Conservation (phyloP, 2,888 invertebrate genomes). For the Diplazon laetatorius region DNA sequence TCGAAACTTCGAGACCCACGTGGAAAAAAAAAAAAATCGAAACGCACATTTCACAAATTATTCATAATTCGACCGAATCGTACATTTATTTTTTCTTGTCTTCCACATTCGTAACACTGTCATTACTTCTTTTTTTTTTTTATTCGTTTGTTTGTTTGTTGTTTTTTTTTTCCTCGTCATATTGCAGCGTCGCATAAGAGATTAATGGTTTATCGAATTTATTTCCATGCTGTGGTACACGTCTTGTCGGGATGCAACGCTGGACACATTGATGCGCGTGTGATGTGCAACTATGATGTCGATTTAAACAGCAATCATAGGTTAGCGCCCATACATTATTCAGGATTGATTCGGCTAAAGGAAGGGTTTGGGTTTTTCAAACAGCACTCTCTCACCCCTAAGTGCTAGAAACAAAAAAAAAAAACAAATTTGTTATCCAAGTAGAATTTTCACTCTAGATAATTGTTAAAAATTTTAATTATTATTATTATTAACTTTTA, state of each 20-base stretch:
- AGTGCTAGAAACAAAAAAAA: slow-evolving; percentile 25
- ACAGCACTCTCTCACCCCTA: slow-evolving; percentile 12
- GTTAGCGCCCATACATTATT: slow-evolving; percentile 80
- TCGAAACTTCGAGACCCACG: too few relatives aligned
- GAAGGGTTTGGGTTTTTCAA: slow-evolving; percentile 66
- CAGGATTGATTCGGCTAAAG: slow-evolving; percentile 77
- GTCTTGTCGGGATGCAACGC: slow-evolving; percentile 80
- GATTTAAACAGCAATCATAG: slow-evolving; percentile 82
- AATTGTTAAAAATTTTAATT: too few relatives aligned
- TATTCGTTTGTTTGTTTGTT: slow-evolving; percentile 6
- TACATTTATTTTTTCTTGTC: not conserved
- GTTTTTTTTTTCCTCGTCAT: slow-evolving; percentile 11
- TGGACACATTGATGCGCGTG: slow-evolving; percentile 79
- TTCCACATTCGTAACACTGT: not conserved
- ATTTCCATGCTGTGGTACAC: slow-evolving; percentile 81
- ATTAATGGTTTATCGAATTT: slow-evolving; percentile 79
- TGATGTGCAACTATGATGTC: slow-evolving; percentile 81
- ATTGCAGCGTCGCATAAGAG: slow-evolving; percentile 56
- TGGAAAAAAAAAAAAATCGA: too few relatives aligned
- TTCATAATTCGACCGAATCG: not conserved
- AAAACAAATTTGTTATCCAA: slow-evolving; percentile 50
- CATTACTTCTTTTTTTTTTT: not conserved
- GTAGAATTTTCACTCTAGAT: slow-evolving; percentile 63
- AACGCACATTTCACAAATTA: not conserved
- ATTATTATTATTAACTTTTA: too few relatives aligned